These are phyloP conservation scores for Ophraella communa DNA, from an alignment of 2,888 invertebrate species.

Conservation along the genomic window DNA sequence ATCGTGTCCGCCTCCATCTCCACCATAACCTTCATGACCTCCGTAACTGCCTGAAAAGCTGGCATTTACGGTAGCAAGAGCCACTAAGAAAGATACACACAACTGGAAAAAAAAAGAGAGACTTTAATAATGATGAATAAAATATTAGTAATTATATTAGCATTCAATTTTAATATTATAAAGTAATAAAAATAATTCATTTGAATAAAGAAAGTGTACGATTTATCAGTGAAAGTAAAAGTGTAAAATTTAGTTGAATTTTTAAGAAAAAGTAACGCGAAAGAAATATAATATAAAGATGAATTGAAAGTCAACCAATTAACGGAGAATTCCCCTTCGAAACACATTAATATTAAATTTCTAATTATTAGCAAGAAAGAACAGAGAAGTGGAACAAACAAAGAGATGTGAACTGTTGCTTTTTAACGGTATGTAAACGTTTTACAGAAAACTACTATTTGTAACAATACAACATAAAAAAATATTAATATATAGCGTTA, in stretches of 20 bases:
- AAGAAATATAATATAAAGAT: not conserved
- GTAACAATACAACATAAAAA: not conserved
- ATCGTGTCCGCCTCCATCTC: constrained; percentile 53
- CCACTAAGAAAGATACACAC: constrained; percentile 52
- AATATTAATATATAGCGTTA: not conserved
- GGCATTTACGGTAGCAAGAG: constrained; percentile 53
- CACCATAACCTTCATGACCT: constrained; percentile 44
- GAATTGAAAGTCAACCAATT: constrained; percentile 21
- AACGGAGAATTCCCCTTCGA: not conserved
- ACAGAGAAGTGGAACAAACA: not conserved
- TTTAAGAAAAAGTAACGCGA: not conserved
- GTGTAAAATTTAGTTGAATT: not conserved
- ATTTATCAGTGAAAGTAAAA: constrained; percentile 16
- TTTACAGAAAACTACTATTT: not conserved
- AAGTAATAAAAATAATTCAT: constrained; percentile 2
- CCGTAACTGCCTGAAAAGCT: constrained; percentile 52
- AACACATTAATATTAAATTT: constrained; percentile 1
- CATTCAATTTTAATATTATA: not conserved
- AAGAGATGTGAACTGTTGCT: not conserved
- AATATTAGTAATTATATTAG: not conserved
- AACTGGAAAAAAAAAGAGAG: constrained; percentile 44
- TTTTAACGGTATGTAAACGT: not conserved
- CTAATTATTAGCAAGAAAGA: not conserved
- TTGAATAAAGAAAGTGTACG: constrained; percentile 21
- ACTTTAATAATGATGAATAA: not conserved